Conservation (phyloP, 2,888 invertebrate species). For the Drosophila emarginata region DNA sequence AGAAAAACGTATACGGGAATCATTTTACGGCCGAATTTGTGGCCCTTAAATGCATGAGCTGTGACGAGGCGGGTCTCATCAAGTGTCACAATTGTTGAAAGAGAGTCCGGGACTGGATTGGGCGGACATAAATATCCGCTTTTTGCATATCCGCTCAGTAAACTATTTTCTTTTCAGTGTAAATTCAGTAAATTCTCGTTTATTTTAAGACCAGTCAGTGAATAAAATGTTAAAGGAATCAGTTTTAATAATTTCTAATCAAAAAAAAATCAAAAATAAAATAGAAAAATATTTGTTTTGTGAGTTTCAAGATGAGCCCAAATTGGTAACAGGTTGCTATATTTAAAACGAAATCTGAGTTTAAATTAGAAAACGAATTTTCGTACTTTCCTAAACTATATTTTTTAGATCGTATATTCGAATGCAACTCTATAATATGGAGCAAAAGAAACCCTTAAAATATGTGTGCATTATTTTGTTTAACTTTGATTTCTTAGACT, state of each 20-base stretch:
- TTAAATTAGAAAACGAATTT: no score
- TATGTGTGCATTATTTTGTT: no score
- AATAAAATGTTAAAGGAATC: neutral
- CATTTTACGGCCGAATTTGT: slow-evolving; percentile 97
- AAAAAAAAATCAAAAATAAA: slow-evolving; percentile 48
- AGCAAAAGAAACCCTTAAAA: no score
- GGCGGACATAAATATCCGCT: slow-evolving; percentile 10
- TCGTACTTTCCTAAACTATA: no score
- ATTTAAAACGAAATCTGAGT: no score
- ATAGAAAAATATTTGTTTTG: no score
- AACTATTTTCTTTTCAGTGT: slow-evolving; percentile 35
- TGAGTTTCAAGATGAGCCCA: no score
- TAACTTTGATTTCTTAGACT: no score
- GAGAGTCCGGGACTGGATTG: slow-evolving; percentile 16
- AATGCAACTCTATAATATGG: no score
- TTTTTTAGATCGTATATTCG: no score
- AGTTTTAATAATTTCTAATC: slow-evolving; percentile 47
- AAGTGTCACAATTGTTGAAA: slow-evolving; percentile 91
- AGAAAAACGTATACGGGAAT: slow-evolving; percentile 96
- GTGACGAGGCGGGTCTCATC: slow-evolving; percentile 96
- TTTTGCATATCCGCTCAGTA: slow-evolving; percentile 30
- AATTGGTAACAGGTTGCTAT: no score
- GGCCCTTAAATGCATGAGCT: slow-evolving; percentile 96
- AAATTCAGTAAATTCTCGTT: slow-evolving; percentile 20
- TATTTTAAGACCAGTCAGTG: slow-evolving; percentile 58